These are phyloP conservation scores for Phalacrocorax carbo DNA, from an alignment of 2,113 vertebrate genomes.

Conservation along the genomic window DNA sequence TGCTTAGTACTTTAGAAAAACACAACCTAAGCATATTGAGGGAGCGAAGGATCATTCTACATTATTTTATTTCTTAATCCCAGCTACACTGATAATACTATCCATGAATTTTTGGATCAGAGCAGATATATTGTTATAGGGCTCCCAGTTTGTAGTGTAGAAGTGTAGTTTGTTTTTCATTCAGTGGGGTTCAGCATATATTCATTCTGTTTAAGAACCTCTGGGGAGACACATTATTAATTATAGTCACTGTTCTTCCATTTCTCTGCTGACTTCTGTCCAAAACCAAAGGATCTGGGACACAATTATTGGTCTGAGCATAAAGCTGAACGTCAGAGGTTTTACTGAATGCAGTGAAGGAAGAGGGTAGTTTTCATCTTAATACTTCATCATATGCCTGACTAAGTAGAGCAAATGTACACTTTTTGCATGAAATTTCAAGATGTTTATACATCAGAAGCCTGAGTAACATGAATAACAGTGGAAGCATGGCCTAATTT, in stretches of 20 bases:
- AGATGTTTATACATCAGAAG: neutral
- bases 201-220: neutral
- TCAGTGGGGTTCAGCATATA: neutral
- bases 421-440: neutral
- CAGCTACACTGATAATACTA: neutral
- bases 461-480: neutral
- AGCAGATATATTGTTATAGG: neutral
- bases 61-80: neutral
- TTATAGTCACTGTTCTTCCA: neutral
- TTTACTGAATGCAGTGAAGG: neutral
- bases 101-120: neutral
- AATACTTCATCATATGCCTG: neutral
- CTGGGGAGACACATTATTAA: neutral
- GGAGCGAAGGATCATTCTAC: neutral
- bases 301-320: neutral
- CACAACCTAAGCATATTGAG: neutral
- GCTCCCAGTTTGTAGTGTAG: rapidly evolving
- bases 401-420: neutral
- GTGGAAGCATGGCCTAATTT: neutral
- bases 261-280: neutral
- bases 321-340: neutral
- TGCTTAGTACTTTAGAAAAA: neutral
- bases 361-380: neutral
- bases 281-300: neutral
- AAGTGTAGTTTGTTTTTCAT: neutral